Conservation (phyloP, 2,797 vertebrate species). For the Parotocinclus haroldoi region DNA sequence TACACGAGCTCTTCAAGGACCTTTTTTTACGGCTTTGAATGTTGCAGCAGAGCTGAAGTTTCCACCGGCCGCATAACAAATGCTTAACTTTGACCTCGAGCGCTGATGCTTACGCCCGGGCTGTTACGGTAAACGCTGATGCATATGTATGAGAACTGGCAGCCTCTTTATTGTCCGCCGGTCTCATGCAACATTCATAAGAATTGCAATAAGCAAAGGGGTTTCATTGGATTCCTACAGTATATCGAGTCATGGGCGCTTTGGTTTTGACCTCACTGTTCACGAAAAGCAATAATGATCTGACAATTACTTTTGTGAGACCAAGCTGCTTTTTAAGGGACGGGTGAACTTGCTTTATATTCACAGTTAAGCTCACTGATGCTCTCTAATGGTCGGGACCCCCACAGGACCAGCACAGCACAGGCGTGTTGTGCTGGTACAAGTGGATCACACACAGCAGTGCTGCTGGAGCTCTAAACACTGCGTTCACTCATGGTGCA, state of each 20-base stretch:
- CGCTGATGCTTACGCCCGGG: not conserved
- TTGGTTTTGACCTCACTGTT: not conserved
- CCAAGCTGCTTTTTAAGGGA: no score
- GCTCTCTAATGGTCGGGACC: no score
- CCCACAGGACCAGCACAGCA: no score
- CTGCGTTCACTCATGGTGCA: no score
- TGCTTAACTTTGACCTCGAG: not conserved
- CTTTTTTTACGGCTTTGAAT: not conserved
- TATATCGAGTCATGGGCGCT: not conserved
- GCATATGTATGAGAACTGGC: not conserved
- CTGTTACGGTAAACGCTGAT: not conserved
- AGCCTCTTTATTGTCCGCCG: not conserved
- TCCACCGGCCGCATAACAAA: not conserved
- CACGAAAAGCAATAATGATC: no score
- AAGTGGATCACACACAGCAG: no score
- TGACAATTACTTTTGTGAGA: no score
- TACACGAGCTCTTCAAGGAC: slow-evolving; percentile 13
- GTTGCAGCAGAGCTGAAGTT: not conserved
- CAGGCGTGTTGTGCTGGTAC: no score
- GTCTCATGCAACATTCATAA: not conserved
- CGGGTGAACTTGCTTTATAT: no score
- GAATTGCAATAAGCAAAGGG: not conserved
- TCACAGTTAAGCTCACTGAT: no score
- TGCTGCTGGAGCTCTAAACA: no score
- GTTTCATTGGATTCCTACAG: not conserved